phyloP scores from a whole-genome alignment of 1,140 invertebrate species.

The Pseudomyrmex gracilis region DNA sequence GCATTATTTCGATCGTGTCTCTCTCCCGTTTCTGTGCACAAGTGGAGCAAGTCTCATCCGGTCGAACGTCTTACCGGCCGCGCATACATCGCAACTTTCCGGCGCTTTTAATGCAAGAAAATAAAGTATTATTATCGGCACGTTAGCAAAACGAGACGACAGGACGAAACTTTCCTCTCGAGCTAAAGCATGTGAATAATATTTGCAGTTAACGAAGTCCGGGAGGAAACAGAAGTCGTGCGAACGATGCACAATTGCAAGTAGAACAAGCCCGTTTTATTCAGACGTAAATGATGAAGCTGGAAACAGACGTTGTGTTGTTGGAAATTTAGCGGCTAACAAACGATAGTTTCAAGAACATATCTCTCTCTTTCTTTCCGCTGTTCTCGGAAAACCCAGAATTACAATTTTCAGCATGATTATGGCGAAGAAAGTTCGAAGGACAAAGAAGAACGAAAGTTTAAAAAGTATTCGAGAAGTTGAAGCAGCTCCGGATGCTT shows the following conservation, averaged over 20 bases:
- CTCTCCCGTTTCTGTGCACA: no score
- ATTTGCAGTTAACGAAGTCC: conserved; percentile 1
- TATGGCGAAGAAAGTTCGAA: not conserved
- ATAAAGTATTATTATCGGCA: no score
- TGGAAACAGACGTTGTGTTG: conserved; percentile 13
- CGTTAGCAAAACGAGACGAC: no score
- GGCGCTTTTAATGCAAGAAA: no score
- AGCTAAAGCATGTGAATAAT: not conserved
- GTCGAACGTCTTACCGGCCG: no score
- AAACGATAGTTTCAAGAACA: no score
- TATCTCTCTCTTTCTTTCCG: not conserved
- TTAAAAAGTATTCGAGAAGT: not conserved
- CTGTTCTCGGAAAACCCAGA: not conserved
- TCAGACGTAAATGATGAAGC: no score
- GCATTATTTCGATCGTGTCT: no score
- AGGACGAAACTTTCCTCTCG: no score
- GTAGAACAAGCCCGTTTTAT: conserved; percentile 22
- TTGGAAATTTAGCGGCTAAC: conserved; percentile 19
- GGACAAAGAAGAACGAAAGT: conserved; percentile 22
- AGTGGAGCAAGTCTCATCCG: no score
- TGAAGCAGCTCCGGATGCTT: not conserved
- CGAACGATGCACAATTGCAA: conserved; percentile 12
- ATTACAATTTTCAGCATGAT: not conserved
- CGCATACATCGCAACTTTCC: no score
- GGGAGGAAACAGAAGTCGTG: not conserved